Evolutionary conservation across 92 coral and sea anemone genomes (phyloP), one percentile per base, ranked within the genome.

Genomic region (Scolanthus callimorphus): DNA sequence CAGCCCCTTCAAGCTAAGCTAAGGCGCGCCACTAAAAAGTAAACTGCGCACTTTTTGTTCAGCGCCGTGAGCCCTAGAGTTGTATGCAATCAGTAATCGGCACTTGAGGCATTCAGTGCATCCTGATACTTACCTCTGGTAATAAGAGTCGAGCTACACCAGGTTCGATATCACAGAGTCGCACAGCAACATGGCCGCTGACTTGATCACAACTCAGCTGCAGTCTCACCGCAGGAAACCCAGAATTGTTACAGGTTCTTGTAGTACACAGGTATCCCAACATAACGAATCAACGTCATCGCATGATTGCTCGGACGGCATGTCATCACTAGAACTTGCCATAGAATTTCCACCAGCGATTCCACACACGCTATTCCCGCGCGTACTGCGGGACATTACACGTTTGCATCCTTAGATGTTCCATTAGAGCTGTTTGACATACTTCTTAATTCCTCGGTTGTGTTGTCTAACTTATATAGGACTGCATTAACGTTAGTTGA

Each of bases 131-230:
- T 39, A 86, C 95, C 95, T 82, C 79, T 63, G 17, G 85, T 26
- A 25, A 86, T 86, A 27, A 82, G 70, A 2, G 85, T 43, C 0
- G 95, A 79, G 26, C 55, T 71, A 82, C 89, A 69, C 73, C 71
- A 13, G 90, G 90, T 57, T 77, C 82, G 21, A 86, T 76, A 39
- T 86, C 95, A 51, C 88, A 79, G 34, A 86, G 64, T 39, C 95
- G 77, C 2, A 59, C 83, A 27, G 78, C 77, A 11, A 86, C 51
- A 28, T 59, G 3, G 6, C 81, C 90, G 44, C 59, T 29, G 19
- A 78, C 75, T 27, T 66, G 55, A 46, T 86, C 89, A 67, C 74
- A 68, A 46, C 89, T 86, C 54, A 86, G 29, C 51, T 67, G 62
- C 20, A 86, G 57, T 21, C 68, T 48, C 17, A 86, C 79, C 57